Base-by-base conservation (phyloP, 2,797 vertebrate genomes). In the Hirundo rustica region DNA sequence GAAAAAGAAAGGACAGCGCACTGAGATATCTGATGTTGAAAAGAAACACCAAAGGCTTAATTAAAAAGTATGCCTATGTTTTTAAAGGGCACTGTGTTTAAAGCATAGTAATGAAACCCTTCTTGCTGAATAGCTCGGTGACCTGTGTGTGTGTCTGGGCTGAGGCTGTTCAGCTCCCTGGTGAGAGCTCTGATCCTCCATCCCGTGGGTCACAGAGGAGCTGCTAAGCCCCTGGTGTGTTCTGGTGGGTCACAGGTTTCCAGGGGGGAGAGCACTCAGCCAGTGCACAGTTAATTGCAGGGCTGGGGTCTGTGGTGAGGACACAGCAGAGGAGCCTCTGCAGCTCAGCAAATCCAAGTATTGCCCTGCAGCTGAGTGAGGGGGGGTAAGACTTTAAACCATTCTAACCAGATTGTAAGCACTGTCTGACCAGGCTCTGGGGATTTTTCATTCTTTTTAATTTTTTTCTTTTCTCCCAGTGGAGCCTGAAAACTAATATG, bases 1-100 rank as follows among this genome's bases (percentile, higher is more conserved):
- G 73, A 57, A 82, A 96, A 94, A 85, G 85, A 92, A 95, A 91
- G 68, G 76, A 77, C 83, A 82, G 64, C 12, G 3, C 74, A 89
- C 57, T 60, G 74, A 90, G 70, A 90, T 95, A 96, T 91, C 88
- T 77, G 64, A 66, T 62, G 30, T 38, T 89, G 85, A 82, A 93
- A 96, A 88, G 84, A 93, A 86, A 87, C 86, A 88, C 90, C 83
- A 38, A 94, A 93, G 72, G 68, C 95, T 97, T 97, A 97, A 95
- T 96, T 97, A 96, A 94, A 95, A 95, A 94, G 77, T 44, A 12
- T 74, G 74, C 74, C 73, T 64, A 42, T 74, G 30, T 85, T 96
- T 95, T 95, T 87, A 90, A 82, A 88, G 85, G 72, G 40, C 47
- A 34, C 25, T 23, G 44, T 5, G 3, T 86, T 90, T 93, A 93